Base-by-base conservation (phyloP, 2,888 invertebrate species). In the Leucozona laternaria region DNA sequence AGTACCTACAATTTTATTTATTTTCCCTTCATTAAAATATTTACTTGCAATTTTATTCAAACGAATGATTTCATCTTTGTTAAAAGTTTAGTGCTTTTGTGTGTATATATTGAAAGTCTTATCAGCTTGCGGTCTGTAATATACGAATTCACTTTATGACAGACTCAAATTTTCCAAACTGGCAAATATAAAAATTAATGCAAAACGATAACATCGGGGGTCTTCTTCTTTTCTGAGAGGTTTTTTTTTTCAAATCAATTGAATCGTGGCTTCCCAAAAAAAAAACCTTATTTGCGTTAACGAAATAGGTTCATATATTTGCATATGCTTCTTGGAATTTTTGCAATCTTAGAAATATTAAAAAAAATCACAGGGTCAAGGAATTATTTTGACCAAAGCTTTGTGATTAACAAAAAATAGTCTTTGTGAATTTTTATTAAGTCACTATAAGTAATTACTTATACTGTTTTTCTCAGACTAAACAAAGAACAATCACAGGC, bases 91-190 rank as follows among this genome's bases (percentile, higher is more conserved):
- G n/a, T 55, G 28, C 31, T 34, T 31, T 57, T 57, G 11, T 31
- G 28, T 31, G n/a, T 55, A 55, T 17, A 57, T n/a, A 57, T 31
- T 57, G 11, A 17, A 57, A 57, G 5, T 31, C 17, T 57, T 57
- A 57, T 57, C 57, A 20, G 6, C 3, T 11, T 57, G 17, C 11
- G 11, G 17, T 57, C 4, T 34, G 17, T 57, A 55, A 55, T 28
- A 55, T 2, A 17, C 11, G 1, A 31, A 17, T 34, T 13, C 4
- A 20, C 6, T 17, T n/a, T n/a, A 57, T 57, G 57, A 57, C 57
- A 17, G 2, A 34, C 6, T 10, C 22, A 60, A 60, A 40, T 25
- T 60, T 22, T 22, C 60, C 20, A 60, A 60, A 22, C 0, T 22
- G 45, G 2, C 2, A n/a, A 7, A 43, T 17, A 17, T 45, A 6